Conservation (phyloP, 2,113 vertebrate species). For the Narcine bancroftii region DNA sequence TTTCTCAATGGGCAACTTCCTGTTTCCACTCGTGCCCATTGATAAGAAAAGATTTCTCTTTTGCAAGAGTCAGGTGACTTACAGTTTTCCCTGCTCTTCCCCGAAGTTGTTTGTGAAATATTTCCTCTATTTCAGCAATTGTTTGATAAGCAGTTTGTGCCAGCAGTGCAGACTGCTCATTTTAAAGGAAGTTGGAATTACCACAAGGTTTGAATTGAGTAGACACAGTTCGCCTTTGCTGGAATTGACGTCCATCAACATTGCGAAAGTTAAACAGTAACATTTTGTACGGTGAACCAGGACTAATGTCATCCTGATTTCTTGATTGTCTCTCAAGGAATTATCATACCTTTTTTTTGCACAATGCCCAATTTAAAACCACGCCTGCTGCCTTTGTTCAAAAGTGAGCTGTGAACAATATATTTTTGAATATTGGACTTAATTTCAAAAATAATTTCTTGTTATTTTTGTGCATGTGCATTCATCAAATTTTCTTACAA, state of each 20-base stretch:
- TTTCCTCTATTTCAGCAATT: conserved; percentile 58
- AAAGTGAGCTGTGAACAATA: background rate
- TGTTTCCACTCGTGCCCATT: conserved; percentile 45
- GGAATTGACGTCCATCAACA: background rate
- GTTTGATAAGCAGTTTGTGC: conserved; percentile 53
- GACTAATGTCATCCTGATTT: background rate
- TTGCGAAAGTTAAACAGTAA: conserved; percentile 2
- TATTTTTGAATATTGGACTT: background rate
- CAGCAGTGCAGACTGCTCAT: conserved; percentile 48
- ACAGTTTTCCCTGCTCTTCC: conserved; percentile 52
- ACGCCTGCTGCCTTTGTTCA: background rate
- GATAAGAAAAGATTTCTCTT: conserved; percentile 44
- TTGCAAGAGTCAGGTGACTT: conserved; percentile 52
- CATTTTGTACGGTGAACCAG: background rate
- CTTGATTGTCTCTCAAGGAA: background rate
- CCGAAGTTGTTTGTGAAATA: conserved; percentile 59
- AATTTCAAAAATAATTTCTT: background rate
- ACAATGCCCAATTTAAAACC: background rate
- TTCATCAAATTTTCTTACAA: background rate
- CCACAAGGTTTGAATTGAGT: conserved; percentile 39
- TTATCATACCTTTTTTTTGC: background rate
- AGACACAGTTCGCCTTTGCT: background rate
- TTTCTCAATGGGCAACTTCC: conserved; percentile 45
- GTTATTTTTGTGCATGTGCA: background rate
- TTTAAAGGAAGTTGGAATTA: conserved; percentile 43